Base-by-base conservation (phyloP, 2,113 vertebrate genomes). In the Paramisgurnus dabryanus region DNA sequence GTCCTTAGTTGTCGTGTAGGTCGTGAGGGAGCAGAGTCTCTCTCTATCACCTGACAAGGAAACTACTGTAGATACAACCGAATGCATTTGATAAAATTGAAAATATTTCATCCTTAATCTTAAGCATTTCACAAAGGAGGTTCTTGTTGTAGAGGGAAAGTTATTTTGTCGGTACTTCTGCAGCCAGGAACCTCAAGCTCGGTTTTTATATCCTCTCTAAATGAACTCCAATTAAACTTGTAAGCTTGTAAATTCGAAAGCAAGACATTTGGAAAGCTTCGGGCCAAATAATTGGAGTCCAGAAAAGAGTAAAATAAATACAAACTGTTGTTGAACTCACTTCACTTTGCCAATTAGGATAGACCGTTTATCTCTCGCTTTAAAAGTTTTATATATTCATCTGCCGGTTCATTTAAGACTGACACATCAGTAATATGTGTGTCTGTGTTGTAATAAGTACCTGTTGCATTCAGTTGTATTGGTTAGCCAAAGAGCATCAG, bases 1-100 rank as follows among this genome's bases (percentile, higher is more conserved):
- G 64, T 60, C 72, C 78, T 83, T 67, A 83, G 58, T 60, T 63
- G n/a, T 70, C 67, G n/a, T 61, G 73, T 58, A 67, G 82, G 73
- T 77, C 68, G 39, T 41, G 57, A 58, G 71, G 55, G 53, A 77
- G 58, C 43, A 53, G 43, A 77, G 55, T 17, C 45, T 80, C 67
- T 80, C 69, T 64, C 66, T 58, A 67, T 80, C 41, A 72, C 67
- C 34, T 66, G 78, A 68, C 77, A 73, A 60, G 43, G 12, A 67
- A 78, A 72, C 75, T n/a, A 34, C 27, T 34, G 27, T 34, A 78
- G 67, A 81, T 53, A 60, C 27, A 77, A 64, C 12, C 10, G 47
- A 77, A 76, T 18, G 45, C 12, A 57, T 69, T 58, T n/a, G 43
- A 83, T 80, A 8, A 80, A 71, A 76, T 22, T 17, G 55, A 39